Conservation (phyloP, 1,140 invertebrate genomes). For the Leptinotarsa undecemlineata region DNA sequence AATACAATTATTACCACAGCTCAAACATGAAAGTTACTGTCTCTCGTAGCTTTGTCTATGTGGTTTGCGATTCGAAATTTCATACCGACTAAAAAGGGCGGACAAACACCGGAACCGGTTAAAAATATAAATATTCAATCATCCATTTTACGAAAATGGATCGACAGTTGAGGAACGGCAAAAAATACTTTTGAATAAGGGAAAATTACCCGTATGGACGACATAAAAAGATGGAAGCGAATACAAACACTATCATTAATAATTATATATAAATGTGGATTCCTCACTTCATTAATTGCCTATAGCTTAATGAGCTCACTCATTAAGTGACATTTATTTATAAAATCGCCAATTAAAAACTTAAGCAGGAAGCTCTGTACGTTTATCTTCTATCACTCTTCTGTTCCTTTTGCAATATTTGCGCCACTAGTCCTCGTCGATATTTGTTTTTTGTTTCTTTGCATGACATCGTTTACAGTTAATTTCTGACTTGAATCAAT, state of each 20-base stretch:
- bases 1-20: too few relatives aligned
- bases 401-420: slow-evolving; percentile 1
- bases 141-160: not conserved
- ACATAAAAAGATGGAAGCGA: not conserved
- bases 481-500: not conserved
- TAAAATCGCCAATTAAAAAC: slow-evolving; percentile 26
- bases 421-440: not conserved
- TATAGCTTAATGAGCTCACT: slow-evolving; percentile 16
- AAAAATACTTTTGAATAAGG: not conserved
- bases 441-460: not conserved
- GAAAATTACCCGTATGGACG: slow-evolving; percentile 14
- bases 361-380: slow-evolving; percentile 21
- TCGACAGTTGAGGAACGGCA: not conserved
- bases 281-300: slow-evolving; percentile 26
- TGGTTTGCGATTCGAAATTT: too few relatives aligned
- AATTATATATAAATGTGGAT: slow-evolving; percentile 19
- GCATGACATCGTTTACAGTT: not conserved
- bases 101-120: not conserved
- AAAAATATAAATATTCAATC: not conserved
- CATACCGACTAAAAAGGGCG: too few relatives aligned
- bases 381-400: slow-evolving; percentile 21
- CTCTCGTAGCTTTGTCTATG: too few relatives aligned
- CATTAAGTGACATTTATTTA: slow-evolving; percentile 23
- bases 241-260: slow-evolving; percentile 14
- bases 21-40: too few relatives aligned